These are phyloP conservation scores for Ectobius pallidus DNA, from an alignment of 2,888 invertebrate species.

Conservation along the genomic window DNA sequence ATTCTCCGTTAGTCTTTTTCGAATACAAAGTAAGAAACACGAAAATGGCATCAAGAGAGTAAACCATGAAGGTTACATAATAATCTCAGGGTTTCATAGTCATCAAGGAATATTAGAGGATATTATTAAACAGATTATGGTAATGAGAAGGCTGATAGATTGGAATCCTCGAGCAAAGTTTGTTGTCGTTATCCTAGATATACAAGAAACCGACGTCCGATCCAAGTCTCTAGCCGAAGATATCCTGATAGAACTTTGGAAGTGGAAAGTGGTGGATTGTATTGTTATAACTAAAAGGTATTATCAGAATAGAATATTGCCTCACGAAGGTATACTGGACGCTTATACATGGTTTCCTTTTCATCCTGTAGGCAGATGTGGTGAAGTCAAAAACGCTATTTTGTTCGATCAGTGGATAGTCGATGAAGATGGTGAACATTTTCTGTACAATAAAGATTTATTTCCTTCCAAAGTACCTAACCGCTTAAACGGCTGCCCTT, in stretches of 20 bases:
- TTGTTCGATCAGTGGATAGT: not conserved
- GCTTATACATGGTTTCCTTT: constrained; percentile 1
- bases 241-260: not conserved
- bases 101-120: too few relatives aligned
- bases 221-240: not conserved
- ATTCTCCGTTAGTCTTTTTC: too few relatives aligned
- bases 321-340: not conserved
- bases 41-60: too few relatives aligned
- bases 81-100: too few relatives aligned
- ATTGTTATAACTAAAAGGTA: not conserved
- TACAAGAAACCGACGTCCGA: not conserved
- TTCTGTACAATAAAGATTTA: not conserved
- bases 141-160: too few relatives aligned
- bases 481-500: not conserved
- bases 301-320: not conserved
- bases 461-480: constrained; percentile 1
- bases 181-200: not conserved
- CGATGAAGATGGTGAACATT: not conserved
- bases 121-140: too few relatives aligned
- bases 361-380: not conserved
- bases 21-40: too few relatives aligned
- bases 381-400: not conserved
- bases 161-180: constrained; percentile 12
- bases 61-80: too few relatives aligned
- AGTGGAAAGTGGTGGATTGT: not conserved